Percentiles rank a stretch among this genome's conserved stretches.
These are phyloP conservation scores for Clarias gariepinus DNA, from an alignment of 2,113 vertebrate species.

Conservation along the genomic window DNA sequence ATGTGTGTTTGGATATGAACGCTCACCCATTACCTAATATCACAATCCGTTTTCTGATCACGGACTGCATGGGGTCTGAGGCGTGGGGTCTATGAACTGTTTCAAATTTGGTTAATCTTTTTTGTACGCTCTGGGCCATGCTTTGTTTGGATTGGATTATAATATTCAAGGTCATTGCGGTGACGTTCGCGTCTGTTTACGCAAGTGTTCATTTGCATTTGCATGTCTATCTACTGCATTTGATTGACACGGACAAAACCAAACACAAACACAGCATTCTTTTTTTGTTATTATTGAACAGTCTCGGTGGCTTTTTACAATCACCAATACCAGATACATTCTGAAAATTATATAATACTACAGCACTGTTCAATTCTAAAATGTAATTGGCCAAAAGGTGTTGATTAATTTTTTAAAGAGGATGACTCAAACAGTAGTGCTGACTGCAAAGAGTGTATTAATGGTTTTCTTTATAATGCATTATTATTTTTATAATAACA, in stretches of 20 bases:
- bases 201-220: conserved; percentile 13
- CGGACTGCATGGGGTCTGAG: neutral
- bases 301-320: neutral
- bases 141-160: conserved; percentile 30
- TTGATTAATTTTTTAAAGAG: too few relatives aligned
- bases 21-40: conserved; percentile 21
- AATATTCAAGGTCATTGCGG: conserved; percentile 31
- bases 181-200: conserved; percentile 4
- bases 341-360: neutral
- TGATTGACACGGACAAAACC: neutral
- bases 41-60: conserved; percentile 16
- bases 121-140: conserved; percentile 9
- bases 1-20: conserved; percentile 27
- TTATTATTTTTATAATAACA: too few relatives aligned
- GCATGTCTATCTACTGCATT: neutral
- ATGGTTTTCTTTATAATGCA: too few relatives aligned
- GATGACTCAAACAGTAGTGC: too few relatives aligned
- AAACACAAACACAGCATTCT: neutral
- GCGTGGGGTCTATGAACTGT: conserved; percentile 22
- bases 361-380: too few relatives aligned
- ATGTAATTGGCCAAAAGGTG: too few relatives aligned
- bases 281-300: neutral
- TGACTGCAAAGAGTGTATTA: too few relatives aligned
- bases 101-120: conserved; percentile 36
- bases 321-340: neutral